Percentiles rank a stretch among this genome's conserved stretches.
These are phyloP conservation scores for Chrysopilus asiliformis DNA, from an alignment of 2,888 invertebrate genomes.

Conservation along the genomic window DNA sequence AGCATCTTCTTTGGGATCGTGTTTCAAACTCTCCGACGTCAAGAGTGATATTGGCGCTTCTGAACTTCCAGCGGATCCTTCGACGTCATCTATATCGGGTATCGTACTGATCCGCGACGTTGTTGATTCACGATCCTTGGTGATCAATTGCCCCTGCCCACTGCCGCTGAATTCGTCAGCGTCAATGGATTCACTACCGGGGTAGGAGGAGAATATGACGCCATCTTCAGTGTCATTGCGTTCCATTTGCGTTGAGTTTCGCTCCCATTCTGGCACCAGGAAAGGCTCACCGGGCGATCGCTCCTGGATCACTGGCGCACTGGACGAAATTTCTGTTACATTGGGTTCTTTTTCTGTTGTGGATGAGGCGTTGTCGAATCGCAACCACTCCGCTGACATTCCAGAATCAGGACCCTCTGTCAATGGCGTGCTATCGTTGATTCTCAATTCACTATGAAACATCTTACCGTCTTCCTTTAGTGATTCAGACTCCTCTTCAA, in stretches of 20 bases:
- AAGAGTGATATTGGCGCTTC: background rate
- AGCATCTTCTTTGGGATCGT: conserved; percentile 29
- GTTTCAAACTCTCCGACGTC: conserved; percentile 4
- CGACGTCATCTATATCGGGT: conserved; percentile 24
- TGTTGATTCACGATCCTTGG: conserved; percentile 21
- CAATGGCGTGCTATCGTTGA: background rate
- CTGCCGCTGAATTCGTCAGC: conserved; percentile 18
- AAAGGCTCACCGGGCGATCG: conserved; percentile 12
- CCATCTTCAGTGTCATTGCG: conserved; percentile 4
- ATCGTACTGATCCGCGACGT: conserved; percentile 21
- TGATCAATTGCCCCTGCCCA: conserved; percentile 10
- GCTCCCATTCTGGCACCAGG: conserved; percentile 13
- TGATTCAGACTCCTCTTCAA: conserved; percentile 18
- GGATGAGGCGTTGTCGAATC: background rate
- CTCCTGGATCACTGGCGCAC: background rate
- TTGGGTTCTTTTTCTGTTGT: conserved; percentile 2
- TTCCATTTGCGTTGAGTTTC: conserved; percentile 8
- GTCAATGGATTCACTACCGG: conserved; percentile 15
- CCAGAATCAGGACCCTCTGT: conserved; percentile 5
- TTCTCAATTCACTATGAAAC: background rate
- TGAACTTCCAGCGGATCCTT: conserved; percentile 9
- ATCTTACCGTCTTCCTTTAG: conserved; percentile 9
- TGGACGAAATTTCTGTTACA: background rate
- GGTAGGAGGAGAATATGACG: conserved; percentile 9
- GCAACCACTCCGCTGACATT: conserved; percentile 1